Base-by-base conservation (phyloP, 2,797 vertebrate genomes). In the Gallirallus australis region DNA sequence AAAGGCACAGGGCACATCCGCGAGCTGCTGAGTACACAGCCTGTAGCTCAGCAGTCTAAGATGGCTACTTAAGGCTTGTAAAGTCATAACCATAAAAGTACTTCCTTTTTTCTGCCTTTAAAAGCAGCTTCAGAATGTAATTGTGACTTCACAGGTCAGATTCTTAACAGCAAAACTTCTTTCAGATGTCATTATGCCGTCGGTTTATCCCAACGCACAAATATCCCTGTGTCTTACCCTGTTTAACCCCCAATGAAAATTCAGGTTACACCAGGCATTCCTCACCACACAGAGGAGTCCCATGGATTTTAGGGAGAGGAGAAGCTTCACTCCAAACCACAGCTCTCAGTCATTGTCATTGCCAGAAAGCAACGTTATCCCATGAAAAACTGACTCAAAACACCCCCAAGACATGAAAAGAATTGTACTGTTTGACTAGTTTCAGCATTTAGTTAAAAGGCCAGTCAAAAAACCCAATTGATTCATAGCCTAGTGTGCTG, bases 41-140 rank as follows among this genome's bases (percentile, higher is more conserved):
- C 57, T 33, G 27, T 2, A 53, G 35, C 37, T 33, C 73, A 31
- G 53, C 25, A 47, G 24, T 7, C 47, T 39, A 82, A 82, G 28
- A 91, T 48, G 42, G 50, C 40, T 82, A 37, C 72, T 65, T 31
- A 47, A 63, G 68, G 24, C 66, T 15, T 20, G 70, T 1, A 35
- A 87, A 84, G 45, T 78, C 50, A 37, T 47, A 27, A 65, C 69
- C 82, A 79, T 25, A 47, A 71, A 75, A 81, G 40, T 68, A 79
- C 72, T 94, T 96, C 88, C 83, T 82, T 77, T 48, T 68, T 73
- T 64, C 35, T 75, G 39, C 8, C 76, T 59, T 69, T 72, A 69
- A 87, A 91, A 93, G 68, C 66, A 82, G 39, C 40, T 15, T 54
- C 7, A 35, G 80, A 66, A 54, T 35, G 20, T 3, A 60, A 53